Evolutionary conservation across 2,113 vertebrate species (phyloP).

Genomic region (Engystomops pustulosus): DNA sequence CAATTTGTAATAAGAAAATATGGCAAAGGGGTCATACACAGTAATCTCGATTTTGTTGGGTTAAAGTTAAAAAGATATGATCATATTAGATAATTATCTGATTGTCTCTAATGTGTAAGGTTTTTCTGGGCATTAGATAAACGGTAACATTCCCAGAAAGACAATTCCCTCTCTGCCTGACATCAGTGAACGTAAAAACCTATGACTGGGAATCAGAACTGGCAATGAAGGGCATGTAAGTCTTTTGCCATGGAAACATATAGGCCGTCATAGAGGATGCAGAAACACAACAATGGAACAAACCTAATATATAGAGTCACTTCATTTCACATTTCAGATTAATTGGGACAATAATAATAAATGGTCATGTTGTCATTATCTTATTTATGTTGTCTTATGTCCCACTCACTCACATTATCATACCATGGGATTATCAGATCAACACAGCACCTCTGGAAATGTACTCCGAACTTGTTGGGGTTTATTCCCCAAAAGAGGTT

Average conservation of each 20-base stretch:
- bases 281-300: not conserved
- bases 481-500: slow-evolving; percentile 88
- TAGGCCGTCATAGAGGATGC: not conserved
- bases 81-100: too few relatives aligned
- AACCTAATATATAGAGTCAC: not conserved
- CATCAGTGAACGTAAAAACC: too few relatives aligned
- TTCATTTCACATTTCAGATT: not conserved
- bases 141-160: too few relatives aligned
- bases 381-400: not conserved
- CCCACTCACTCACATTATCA: not conserved
- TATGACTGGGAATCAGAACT: too few relatives aligned
- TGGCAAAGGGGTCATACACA: too few relatives aligned
- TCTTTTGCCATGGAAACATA: not conserved
- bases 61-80: too few relatives aligned
- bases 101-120: too few relatives aligned
- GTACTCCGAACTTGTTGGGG: slow-evolving; percentile 82
- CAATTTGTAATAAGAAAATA: too few relatives aligned
- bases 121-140: too few relatives aligned
- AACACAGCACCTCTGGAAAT: slow-evolving; percentile 79
- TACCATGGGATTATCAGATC: slow-evolving; percentile 67
- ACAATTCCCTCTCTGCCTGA: too few relatives aligned
- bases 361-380: not conserved
- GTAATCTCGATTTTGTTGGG: too few relatives aligned
- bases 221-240: too few relatives aligned
- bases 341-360: not conserved